Evolutionary conservation across 92 coral and sea anemone species (phyloP).

Genomic region (Meandrina meandrites): DNA sequence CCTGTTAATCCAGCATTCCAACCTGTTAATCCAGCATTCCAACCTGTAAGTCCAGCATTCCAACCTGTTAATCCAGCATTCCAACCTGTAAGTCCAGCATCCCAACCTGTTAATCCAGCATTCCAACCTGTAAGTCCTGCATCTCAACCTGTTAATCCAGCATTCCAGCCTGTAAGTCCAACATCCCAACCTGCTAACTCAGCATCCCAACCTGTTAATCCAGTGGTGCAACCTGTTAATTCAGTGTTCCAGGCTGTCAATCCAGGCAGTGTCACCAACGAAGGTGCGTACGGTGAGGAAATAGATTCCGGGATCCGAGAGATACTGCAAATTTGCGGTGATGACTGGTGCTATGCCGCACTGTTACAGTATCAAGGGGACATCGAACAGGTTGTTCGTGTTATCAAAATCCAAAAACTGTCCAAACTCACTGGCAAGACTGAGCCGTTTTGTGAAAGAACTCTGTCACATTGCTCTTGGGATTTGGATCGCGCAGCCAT

Average conservation of each 20-base stretch:
- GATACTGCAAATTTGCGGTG: slow-evolving; percentile 13
- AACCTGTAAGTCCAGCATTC: too few species aligned
- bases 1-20: neutral
- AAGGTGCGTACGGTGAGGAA: slow-evolving; percentile 4
- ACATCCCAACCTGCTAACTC: too few species aligned
- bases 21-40: too few species aligned
- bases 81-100: neutral
- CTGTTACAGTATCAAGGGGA: slow-evolving; percentile 28
- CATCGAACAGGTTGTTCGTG: neutral
- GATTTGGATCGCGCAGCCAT: slow-evolving; percentile 20
- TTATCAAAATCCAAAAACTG: slow-evolving; percentile 6
- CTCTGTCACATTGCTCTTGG: slow-evolving; percentile 18
- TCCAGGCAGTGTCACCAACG: neutral
- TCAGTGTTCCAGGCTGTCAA: neutral
- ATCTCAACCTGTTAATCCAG: too few species aligned
- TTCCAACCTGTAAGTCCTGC: too few species aligned
- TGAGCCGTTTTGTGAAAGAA: slow-evolving; percentile 6
- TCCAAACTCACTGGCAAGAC: slow-evolving; percentile 17
- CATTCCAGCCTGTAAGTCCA: too few species aligned
- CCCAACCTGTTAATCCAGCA: too few species aligned
- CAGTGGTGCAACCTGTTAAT: neutral
- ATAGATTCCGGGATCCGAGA: slow-evolving; percentile 6
- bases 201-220: neutral
- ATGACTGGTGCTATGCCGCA: slow-evolving; percentile 41
- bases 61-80: neutral